Evolutionary conservation across 2,888 invertebrate genomes (phyloP).

Genomic region (Pomacea canaliculata): DNA sequence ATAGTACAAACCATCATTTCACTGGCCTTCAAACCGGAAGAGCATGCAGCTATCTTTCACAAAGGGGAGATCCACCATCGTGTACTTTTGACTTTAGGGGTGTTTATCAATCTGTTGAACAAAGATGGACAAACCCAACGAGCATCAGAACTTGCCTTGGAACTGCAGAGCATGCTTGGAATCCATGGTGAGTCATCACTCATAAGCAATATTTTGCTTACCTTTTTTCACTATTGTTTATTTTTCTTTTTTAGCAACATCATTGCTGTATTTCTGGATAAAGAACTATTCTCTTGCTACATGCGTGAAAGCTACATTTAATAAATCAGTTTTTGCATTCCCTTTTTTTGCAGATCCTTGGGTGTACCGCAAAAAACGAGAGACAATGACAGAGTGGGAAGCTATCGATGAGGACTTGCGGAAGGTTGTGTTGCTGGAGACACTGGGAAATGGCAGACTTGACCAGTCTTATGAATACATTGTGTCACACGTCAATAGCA

Average conservation of each 20-base stretch:
- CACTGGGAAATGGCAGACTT: conserved; percentile 50
- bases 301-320: too few species aligned
- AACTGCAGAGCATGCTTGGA: conserved; percentile 45
- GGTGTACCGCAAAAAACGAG: conserved; percentile 40
- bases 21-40: conserved; percentile 36
- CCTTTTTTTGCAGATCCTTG: conserved; percentile 1
- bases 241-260: too few species aligned
- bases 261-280: too few species aligned
- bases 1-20: conserved; percentile 19
- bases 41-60: conserved; percentile 29
- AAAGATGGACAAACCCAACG: conserved; percentile 32
- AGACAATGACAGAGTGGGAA: conserved; percentile 41
- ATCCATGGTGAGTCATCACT: conserved; percentile 42
- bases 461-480: conserved; percentile 49
- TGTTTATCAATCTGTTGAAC: conserved; percentile 34
- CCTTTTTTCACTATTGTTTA: too few species aligned
- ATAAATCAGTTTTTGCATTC: too few species aligned
- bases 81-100: conserved; percentile 43
- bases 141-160: conserved; percentile 34
- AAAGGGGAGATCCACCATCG: conserved; percentile 39
- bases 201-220: too few species aligned
- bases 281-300: too few species aligned
- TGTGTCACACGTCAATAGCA: conserved; percentile 50
- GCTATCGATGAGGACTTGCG: conserved; percentile 36
- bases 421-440: conserved; percentile 45